A percentile compares a stretch with the other conserved stretches of the same genome.
Evolutionary conservation across 2,797 vertebrate genomes (phyloP).

Genomic region (Lacerta bilineata): DNA sequence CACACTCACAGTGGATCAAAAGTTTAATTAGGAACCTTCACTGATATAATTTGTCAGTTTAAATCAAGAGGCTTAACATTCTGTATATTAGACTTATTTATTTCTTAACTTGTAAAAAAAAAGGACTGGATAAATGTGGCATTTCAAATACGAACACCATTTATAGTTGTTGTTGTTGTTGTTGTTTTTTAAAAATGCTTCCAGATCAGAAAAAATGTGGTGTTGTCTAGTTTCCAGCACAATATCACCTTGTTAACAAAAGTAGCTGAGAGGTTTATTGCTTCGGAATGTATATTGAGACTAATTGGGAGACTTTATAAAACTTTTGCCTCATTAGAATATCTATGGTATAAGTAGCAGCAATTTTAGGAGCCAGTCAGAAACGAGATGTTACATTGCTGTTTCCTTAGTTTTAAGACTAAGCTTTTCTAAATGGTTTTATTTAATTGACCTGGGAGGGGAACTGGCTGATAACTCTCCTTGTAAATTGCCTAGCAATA

Average conservation of each 20-base stretch:
- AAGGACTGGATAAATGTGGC: not conserved
- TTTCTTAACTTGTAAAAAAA: not conserved
- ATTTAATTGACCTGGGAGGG: not conserved
- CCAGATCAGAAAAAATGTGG: constrained; percentile 16
- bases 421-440: not conserved
- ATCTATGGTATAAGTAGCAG: constrained; percentile 30
- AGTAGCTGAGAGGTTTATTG: constrained; percentile 18
- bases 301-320: constrained; percentile 55
- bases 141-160: constrained; percentile 38
- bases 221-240: constrained; percentile 9
- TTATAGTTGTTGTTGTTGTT: not conserved
- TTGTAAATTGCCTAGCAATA: not conserved
- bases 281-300: constrained; percentile 19
- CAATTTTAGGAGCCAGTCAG: not conserved
- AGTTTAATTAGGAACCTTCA: not conserved
- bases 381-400: not conserved
- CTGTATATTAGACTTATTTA: not conserved
- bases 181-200: not conserved
- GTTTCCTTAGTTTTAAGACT: not conserved
- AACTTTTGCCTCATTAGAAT: constrained; percentile 29
- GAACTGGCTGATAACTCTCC: not conserved
- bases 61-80: not conserved
- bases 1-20: not conserved
- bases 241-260: constrained; percentile 9
- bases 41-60: not conserved